phyloP scores from a whole-genome alignment of 2,797 vertebrate genomes.

The Squalus acanthias region DNA sequence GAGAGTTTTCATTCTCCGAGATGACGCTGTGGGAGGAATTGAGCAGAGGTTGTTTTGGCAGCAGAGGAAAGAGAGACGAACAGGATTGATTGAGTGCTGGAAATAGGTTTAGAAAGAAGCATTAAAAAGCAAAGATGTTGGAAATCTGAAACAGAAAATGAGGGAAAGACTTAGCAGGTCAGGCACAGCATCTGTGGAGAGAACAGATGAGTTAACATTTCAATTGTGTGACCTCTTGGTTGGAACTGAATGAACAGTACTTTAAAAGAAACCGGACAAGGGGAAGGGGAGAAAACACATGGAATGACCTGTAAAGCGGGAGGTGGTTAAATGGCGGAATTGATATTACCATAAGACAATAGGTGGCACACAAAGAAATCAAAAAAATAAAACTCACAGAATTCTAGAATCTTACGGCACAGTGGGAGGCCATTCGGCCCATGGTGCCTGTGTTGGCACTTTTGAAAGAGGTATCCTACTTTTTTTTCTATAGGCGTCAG shows the following conservation, averaged over 20 bases:
- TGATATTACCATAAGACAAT: background rate
- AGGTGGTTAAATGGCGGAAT: background rate
- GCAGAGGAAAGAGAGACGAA: background rate
- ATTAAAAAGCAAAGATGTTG: background rate
- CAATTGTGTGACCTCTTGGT: background rate
- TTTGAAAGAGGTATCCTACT: background rate
- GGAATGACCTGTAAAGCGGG: background rate
- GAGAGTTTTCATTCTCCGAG: background rate
- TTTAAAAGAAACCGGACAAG: background rate
- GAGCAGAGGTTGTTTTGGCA: background rate
- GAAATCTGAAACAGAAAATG: background rate
- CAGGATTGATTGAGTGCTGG: background rate
- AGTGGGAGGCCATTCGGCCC: background rate
- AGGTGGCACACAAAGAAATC: background rate
- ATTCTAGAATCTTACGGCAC: background rate
- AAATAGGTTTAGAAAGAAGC: background rate
- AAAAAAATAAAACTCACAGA: background rate
- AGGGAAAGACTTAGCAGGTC: background rate
- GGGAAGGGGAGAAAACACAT: background rate
- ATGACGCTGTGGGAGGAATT: background rate
- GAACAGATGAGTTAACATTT: background rate
- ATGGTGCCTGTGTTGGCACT: background rate
- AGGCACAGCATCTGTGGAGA: background rate
- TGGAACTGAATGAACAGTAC: background rate
- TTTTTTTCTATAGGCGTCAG: no score